Base-by-base conservation (phyloP, 2,888 invertebrate genomes). In the Steinernema hermaphroditum region DNA sequence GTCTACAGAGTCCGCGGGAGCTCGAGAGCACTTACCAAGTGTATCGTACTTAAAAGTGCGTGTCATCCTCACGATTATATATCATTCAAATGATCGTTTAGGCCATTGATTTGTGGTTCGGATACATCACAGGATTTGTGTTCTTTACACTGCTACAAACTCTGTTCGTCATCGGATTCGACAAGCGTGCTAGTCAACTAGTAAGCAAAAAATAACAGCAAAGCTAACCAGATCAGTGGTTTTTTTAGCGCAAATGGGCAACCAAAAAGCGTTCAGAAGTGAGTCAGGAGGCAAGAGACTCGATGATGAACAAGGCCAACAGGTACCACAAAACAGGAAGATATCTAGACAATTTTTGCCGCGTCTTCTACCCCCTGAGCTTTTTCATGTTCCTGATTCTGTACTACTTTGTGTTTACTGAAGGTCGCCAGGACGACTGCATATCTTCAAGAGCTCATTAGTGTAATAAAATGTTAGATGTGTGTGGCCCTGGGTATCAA, bases 41-140 rank as follows among this genome's bases (percentile, higher is more conserved):
- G 86, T 86, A 8, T 86, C 86, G 8, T 86, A 86, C 72, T 71
- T 86, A 16, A 86, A 85, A 75, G 84, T 78, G 71, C n/a, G 50
- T 22, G 16, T 43, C 19, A 54, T n/a, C 14, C 0, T 19, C 27
- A 16, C 14, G 1, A 41, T 14, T 6, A 44, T 1, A 43, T 24
- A 1, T 72, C 8, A 71, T 14, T 9, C 19, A 16, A 68, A 69
- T 32, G 2, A 2, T 32, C 41, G 71, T 79, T 68, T 57, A 84
- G 85, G 86, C 86, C 0, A 86, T 86, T 73, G 86, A 86, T 72
- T 71, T 86, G 6, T 86, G 86, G 86, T 86, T 86, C 69, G 86
- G 85, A 2, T 86, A 84, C 73, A 83, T 86, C 70, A 86, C 85
- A 6, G 84, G 83, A n/a, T 86, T 86, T 72, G 86, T 86, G 0